Conservation (phyloP, 2,113 vertebrate genomes). For the Colossoma macropomum region DNA sequence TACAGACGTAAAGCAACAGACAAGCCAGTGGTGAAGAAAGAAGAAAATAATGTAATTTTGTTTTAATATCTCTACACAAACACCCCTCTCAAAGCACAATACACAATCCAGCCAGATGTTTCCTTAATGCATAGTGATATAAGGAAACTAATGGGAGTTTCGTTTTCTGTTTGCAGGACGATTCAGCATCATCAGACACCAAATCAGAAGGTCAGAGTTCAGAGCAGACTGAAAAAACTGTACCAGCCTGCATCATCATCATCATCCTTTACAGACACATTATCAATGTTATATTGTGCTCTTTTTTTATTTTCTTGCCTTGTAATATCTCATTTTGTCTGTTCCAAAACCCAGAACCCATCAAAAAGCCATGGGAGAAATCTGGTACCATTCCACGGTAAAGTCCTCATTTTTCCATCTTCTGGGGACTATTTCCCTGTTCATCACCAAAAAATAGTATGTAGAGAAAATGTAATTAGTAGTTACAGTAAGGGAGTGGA, state of each 20-base stretch:
- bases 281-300: neutral
- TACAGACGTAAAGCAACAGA: slow-evolving; percentile 81
- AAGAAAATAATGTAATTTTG: slow-evolving; percentile 73
- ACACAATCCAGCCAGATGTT: neutral
- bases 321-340: slow-evolving; percentile 12
- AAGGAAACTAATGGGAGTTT: neutral
- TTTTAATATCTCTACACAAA: neutral
- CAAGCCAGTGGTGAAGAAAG: slow-evolving; percentile 68
- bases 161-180: slow-evolving; percentile 67
- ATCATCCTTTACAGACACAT: neutral
- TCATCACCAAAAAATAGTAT: neutral
- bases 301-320: neutral
- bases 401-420: neutral
- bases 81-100: neutral
- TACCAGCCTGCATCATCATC: neutral
- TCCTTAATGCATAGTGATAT: neutral
- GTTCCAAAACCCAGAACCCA: slow-evolving; percentile 66
- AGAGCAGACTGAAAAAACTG: slow-evolving; percentile 37
- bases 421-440: neutral
- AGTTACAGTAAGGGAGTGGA: no score
- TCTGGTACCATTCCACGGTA: slow-evolving; percentile 81
- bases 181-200: slow-evolving; percentile 57
- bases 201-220: slow-evolving; percentile 65
- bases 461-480: neutral
- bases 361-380: slow-evolving; percentile 81